A percentile compares a stretch with the other conserved stretches of the same genome.
These are phyloP conservation scores for Criorhina ranunculi DNA, from an alignment of 2,888 invertebrate species.

Conservation along the genomic window DNA sequence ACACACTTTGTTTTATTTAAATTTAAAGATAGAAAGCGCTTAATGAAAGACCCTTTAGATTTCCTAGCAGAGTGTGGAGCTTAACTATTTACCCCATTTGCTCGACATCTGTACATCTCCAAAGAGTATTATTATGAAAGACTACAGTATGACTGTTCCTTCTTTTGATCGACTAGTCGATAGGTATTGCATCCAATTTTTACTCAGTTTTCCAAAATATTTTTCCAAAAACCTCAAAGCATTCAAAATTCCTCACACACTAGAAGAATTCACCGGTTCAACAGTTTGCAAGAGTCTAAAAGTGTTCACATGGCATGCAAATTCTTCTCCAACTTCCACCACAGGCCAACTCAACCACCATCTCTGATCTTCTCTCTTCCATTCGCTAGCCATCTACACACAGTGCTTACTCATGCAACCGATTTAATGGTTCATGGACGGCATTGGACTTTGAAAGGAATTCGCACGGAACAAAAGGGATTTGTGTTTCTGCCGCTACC, in stretches of 20 bases:
- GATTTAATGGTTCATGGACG: constrained; percentile 56
- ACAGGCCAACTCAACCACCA: not conserved
- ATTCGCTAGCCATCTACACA: not conserved
- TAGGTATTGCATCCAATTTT: no score
- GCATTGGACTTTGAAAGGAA: constrained; percentile 45
- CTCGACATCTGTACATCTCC: no score
- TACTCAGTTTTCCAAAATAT: no score
- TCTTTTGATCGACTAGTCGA: no score
- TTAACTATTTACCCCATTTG: no score
- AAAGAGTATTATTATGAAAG: no score
- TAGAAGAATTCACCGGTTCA: not conserved
- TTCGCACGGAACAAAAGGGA: constrained; percentile 65
- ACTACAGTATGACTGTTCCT: no score
- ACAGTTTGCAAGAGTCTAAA: constrained; percentile 2
- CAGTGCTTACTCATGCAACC: constrained; percentile 61
- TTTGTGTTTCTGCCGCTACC: constrained; percentile 42
- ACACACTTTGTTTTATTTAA: no score
- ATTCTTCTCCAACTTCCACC: constrained; percentile 9
- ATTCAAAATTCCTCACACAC: not conserved
- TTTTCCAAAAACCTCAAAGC: not conserved
- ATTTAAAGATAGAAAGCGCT: no score
- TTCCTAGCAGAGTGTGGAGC: no score
- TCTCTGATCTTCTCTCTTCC: constrained; percentile 6
- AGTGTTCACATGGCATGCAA: constrained; percentile 43
- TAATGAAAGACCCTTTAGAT: no score